Conservation (phyloP, 2,888 invertebrate genomes). For the Acanthosepion esculentum region DNA sequence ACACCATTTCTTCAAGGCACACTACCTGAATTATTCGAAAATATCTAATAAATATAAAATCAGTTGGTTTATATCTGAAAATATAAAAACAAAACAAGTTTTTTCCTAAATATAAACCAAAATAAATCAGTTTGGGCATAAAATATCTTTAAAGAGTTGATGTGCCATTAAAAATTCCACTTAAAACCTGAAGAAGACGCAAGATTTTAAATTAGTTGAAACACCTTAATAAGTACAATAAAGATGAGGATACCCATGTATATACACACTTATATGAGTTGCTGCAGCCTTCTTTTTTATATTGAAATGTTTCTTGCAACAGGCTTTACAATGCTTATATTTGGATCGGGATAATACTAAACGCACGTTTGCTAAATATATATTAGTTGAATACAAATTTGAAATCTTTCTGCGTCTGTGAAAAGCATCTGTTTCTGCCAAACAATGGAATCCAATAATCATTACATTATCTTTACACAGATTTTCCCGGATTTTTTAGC, state of each 20-base stretch:
- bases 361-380: not conserved
- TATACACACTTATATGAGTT: not conserved
- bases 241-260: not conserved
- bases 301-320: not conserved
- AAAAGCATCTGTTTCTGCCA: not conserved
- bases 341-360: not conserved
- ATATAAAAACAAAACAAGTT: too few relatives aligned
- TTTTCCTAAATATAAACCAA: too few relatives aligned
- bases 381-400: not conserved
- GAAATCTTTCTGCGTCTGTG: not conserved
- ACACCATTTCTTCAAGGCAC: too few relatives aligned
- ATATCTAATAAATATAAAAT: too few relatives aligned
- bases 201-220: too few relatives aligned
- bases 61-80: too few relatives aligned
- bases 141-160: too few relatives aligned
- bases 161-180: too few relatives aligned
- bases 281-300: not conserved
- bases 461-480: not conserved
- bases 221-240: too few relatives aligned
- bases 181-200: too few relatives aligned
- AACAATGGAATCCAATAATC: not conserved
- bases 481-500: not conserved
- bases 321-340: not conserved
- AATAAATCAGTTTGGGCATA: too few relatives aligned
- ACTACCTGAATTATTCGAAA: too few relatives aligned